phyloP scores from a whole-genome alignment of 2,797 vertebrate species.

The Phoebastria nigripes region DNA sequence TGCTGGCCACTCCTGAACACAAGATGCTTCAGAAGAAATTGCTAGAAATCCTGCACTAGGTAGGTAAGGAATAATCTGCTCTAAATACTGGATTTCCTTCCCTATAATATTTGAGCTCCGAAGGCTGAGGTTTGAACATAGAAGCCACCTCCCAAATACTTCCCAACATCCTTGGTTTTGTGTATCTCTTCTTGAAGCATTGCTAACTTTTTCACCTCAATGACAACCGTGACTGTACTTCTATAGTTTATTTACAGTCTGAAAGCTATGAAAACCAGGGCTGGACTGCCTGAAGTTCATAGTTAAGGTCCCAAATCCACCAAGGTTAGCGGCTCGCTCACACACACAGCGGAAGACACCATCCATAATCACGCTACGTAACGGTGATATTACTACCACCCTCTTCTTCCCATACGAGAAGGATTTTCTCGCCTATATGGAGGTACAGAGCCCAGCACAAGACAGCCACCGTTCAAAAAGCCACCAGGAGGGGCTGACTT shows the following conservation, averaged over 20 bases:
- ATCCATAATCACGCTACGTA: accelerated
- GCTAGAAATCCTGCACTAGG: background rate
- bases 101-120: background rate
- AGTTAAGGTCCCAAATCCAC: background rate
- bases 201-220: background rate
- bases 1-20: background rate
- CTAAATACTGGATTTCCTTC: background rate
- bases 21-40: background rate
- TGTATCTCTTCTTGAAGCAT: background rate
- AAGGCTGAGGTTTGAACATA: background rate
- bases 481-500: background rate
- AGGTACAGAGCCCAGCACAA: background rate
- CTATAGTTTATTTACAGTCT: background rate
- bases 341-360: background rate
- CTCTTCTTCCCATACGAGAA: background rate
- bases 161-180: background rate
- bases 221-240: background rate
- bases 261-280: background rate
- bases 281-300: background rate
- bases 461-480: background rate
- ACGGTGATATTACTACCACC: background rate
- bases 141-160: background rate
- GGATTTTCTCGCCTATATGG: background rate
- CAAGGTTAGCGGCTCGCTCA: background rate
- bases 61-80: background rate